phyloP scores from a whole-genome alignment of 2,888 invertebrate genomes.

The Sepioteuthis lessoniana region DNA sequence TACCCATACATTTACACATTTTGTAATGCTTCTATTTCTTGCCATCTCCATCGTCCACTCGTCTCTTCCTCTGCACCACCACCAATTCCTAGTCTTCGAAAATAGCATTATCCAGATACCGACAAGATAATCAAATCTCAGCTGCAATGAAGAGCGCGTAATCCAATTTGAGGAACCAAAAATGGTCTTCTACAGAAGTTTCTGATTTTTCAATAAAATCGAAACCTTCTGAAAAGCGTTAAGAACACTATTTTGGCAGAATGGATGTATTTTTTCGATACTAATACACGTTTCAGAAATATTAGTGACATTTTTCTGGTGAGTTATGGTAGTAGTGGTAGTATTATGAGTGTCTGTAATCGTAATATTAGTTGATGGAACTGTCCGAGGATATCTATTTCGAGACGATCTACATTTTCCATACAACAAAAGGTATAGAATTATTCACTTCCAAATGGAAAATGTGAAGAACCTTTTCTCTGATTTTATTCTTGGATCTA shows the following conservation, averaged over 20 bases:
- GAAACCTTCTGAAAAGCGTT: neutral
- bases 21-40: neutral
- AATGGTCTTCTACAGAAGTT: neutral
- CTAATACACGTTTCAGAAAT: neutral
- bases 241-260: neutral
- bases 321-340: neutral
- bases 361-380: neutral
- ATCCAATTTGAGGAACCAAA: neutral
- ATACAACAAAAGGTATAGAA: neutral
- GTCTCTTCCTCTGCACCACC: neutral
- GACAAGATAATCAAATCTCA: constrained; percentile 18
- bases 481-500: neutral
- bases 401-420: neutral
- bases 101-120: constrained; percentile 15
- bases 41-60: neutral
- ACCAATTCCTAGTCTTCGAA: neutral
- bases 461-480: neutral
- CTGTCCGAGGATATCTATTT: neutral
- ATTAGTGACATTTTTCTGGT: neutral
- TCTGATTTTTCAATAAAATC: neutral
- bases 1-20: neutral
- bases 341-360: neutral
- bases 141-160: neutral
- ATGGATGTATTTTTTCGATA: neutral
- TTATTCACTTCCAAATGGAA: neutral